These are phyloP conservation scores for Clostera curtula DNA, from an alignment of 2,888 invertebrate genomes.

Conservation along the genomic window DNA sequence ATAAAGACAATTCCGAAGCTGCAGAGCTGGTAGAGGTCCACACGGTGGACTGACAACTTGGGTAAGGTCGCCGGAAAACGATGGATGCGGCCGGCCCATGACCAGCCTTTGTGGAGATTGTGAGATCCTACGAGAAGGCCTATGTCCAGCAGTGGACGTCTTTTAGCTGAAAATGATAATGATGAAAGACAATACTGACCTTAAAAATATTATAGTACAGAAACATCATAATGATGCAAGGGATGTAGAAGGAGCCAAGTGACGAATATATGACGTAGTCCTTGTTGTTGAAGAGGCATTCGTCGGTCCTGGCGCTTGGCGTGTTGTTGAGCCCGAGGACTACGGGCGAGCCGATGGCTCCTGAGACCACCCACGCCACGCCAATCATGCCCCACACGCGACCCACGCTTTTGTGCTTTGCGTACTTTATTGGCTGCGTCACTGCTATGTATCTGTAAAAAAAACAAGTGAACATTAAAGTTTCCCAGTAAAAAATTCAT, in stretches of 20 bases:
- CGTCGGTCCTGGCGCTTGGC: conserved; percentile 84
- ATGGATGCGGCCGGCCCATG: too few species aligned
- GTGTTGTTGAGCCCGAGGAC: conserved; percentile 97
- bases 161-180: too few species aligned
- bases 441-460: conserved; percentile 95
- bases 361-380: conserved; percentile 93
- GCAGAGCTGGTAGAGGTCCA: too few species aligned
- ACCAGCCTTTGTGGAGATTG: too few species aligned
- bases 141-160: too few species aligned
- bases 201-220: conserved; percentile 98
- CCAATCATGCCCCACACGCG: conserved; percentile 96
- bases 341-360: conserved; percentile 96
- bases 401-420: conserved; percentile 96
- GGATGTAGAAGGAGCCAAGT: conserved; percentile 98
- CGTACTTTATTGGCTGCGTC: conserved; percentile 98
- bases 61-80: too few species aligned
- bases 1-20: too few species aligned
- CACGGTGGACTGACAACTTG: too few species aligned
- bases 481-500: too few species aligned
- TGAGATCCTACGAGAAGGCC: too few species aligned
- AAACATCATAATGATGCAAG: conserved; percentile 98
- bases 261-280: conserved; percentile 99
- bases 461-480: conserved; percentile 7
- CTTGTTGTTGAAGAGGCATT: conserved; percentile 97
- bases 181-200: too few species aligned